These are phyloP conservation scores for Platycnemis pennipes DNA, from an alignment of 2,888 invertebrate species.

Conservation along the genomic window DNA sequence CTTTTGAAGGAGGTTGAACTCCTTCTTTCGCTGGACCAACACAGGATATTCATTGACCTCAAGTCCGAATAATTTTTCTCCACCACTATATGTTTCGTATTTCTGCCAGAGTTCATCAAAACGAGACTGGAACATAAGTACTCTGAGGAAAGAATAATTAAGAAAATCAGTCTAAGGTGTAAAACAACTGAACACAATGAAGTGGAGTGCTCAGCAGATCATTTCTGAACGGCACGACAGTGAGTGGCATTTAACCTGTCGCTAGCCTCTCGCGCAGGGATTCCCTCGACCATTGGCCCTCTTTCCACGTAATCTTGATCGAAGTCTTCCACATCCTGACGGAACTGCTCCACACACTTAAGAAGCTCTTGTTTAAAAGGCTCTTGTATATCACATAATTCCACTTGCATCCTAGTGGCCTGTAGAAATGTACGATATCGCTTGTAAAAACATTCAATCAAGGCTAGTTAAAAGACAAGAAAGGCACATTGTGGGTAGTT, in stretches of 20 bases:
- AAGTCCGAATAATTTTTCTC: conserved; percentile 92
- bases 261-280: conserved; percentile 92
- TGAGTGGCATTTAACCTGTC: conserved; percentile 81
- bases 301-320: conserved; percentile 87
- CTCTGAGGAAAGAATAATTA: conserved; percentile 78
- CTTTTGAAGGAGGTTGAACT: conserved; percentile 91
- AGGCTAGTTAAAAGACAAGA: not conserved
- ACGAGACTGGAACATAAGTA: conserved; percentile 87
- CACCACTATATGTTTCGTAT: conserved; percentile 90
- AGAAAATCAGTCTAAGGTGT: not conserved
- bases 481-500: too few relatives aligned
- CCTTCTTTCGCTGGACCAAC: conserved; percentile 89
- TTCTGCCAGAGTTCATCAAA: conserved; percentile 92
- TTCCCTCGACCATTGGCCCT: conserved; percentile 92
- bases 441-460: not conserved
- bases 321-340: conserved; percentile 85
- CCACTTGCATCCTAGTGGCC: conserved; percentile 86
- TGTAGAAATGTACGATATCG: conserved; percentile 72
- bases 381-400: conserved; percentile 87
- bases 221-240: not conserved
- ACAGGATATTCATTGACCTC: conserved; percentile 91
- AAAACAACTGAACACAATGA: not conserved
- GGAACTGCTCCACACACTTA: conserved; percentile 85
- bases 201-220: not conserved
- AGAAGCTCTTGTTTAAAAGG: conserved; percentile 87